Base-by-base conservation (phyloP, 2,888 invertebrate genomes). In the Tenthredo amoena region DNA sequence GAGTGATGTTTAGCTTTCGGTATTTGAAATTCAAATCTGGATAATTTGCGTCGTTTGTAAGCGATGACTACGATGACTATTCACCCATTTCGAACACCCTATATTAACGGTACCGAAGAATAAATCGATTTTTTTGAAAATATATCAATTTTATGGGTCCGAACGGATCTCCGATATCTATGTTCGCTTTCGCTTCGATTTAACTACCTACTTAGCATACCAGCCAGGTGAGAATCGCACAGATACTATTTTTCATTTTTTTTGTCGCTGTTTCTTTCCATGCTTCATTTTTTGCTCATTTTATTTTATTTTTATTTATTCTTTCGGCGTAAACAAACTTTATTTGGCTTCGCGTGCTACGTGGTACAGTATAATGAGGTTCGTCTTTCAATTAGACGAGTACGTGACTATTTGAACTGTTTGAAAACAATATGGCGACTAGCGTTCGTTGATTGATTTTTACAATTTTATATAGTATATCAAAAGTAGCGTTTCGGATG, bases 371-470 rank as follows among this genome's bases (percentile, higher is more conserved):
- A 47, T 47, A 43, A 74, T 74, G 72, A 74, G 77, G 77, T 77
- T 77, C 55, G 31, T 55, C 77, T 31, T 34, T 34, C 34, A 55
- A 10, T 5, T 31, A 50, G 31, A 77, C 26, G 34, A 31, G 31
- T 77, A 43, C 12, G 18, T 50, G 77, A 77, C 77, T 77, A 26
- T 50, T 74, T 15, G 9, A 47, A 55, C 77, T 55, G 50, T 55
- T 79, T 43, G 43, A 74, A 74, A 79, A 79, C 79, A 79, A 37
- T 81, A 81, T 62, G 81, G 81, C 81, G 81, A 81, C 81, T 81
- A 81, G 81, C 58, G 62, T 62, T 58, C 58, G 21, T 62, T 62
- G 62, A 40, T 81, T 81, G 77, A 77, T 77, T 77, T 43, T 37
- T 62, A 50, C 77, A 77, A 50, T 55, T 77, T 47, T 77, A 50